A percentile compares a stretch with the other conserved stretches of the same genome.
phyloP scores from a whole-genome alignment of 2,888 invertebrate species.

The Metalampra italica region DNA sequence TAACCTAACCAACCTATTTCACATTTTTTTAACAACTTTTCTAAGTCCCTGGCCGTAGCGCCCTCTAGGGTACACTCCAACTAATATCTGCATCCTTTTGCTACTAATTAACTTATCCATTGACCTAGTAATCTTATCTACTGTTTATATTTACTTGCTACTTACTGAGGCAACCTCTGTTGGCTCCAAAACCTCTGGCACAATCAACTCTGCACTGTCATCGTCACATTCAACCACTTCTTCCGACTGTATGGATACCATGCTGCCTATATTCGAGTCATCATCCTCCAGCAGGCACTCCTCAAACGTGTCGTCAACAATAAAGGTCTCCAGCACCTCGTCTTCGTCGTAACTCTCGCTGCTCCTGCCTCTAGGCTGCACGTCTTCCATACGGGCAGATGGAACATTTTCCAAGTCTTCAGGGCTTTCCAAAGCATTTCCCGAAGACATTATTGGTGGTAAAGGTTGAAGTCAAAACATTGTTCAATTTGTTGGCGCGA shows the following conservation, averaged over 20 bases:
- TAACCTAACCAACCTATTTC: too few species aligned
- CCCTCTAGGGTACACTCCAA: too few species aligned
- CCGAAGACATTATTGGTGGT: constrained; percentile 41
- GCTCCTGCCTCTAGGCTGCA: constrained; percentile 36
- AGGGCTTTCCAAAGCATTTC: constrained; percentile 36
- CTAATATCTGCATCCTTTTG: too few species aligned
- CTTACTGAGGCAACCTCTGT: constrained; percentile 11
- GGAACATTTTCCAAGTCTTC: constrained; percentile 62
- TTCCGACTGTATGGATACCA: constrained; percentile 55
- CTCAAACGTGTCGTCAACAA: constrained; percentile 37
- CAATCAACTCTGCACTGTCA: constrained; percentile 36
- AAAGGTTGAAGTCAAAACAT: constrained; percentile 1
- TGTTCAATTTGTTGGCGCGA: not conserved
- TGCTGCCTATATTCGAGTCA: constrained; percentile 57
- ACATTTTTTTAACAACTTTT: too few species aligned
- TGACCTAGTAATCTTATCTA: too few species aligned
- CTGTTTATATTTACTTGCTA: too few species aligned
- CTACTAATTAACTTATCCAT: too few species aligned
- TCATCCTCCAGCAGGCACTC: constrained; percentile 46
- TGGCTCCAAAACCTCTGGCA: constrained; percentile 30
- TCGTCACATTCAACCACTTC: constrained; percentile 34
- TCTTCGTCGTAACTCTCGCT: constrained; percentile 14
- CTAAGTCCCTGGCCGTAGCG: too few species aligned
- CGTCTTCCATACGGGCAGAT: constrained; percentile 62
- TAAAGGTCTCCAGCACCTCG: constrained; percentile 36